phyloP scores from a whole-genome alignment of 2,888 invertebrate genomes.

The Troides helena region DNA sequence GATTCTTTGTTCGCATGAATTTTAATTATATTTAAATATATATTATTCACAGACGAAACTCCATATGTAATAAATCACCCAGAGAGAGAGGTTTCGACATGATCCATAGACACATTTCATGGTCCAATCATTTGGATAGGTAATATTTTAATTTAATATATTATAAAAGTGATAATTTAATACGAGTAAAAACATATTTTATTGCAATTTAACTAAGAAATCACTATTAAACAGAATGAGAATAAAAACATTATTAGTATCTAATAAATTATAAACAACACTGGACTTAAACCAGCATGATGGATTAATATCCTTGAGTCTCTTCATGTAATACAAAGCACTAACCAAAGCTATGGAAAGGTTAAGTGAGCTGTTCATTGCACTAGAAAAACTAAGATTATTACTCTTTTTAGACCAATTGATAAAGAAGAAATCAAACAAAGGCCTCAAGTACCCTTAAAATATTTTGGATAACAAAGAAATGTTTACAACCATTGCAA shows the following conservation, averaged over 20 bases:
- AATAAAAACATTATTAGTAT: background rate
- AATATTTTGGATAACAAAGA: constrained; percentile 1
- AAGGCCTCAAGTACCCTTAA: constrained; percentile 15
- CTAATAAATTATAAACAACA: background rate
- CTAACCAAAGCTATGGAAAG: too few relatives aligned
- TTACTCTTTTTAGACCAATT: background rate
- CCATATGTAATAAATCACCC: constrained; percentile 34
- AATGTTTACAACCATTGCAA: too few relatives aligned
- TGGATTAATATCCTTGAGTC: too few relatives aligned
- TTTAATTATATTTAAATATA: background rate
- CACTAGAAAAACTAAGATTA: background rate
- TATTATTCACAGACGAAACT: constrained; percentile 27
- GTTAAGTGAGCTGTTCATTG: too few relatives aligned
- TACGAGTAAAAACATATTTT: too few relatives aligned
- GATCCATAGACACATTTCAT: constrained; percentile 44
- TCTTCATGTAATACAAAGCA: too few relatives aligned
- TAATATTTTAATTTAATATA: constrained; percentile 26
- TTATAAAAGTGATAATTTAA: background rate
- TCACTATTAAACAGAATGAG: background rate
- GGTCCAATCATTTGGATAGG: constrained; percentile 41
- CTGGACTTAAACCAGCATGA: too few relatives aligned
- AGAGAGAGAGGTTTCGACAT: constrained; percentile 39
- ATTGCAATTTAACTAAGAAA: background rate
- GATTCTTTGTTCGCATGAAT: too few relatives aligned
- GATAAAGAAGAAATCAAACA: constrained; percentile 3